phyloP scores from a whole-genome alignment of 1,140 invertebrate genomes.

The Drosophila bocqueti region DNA sequence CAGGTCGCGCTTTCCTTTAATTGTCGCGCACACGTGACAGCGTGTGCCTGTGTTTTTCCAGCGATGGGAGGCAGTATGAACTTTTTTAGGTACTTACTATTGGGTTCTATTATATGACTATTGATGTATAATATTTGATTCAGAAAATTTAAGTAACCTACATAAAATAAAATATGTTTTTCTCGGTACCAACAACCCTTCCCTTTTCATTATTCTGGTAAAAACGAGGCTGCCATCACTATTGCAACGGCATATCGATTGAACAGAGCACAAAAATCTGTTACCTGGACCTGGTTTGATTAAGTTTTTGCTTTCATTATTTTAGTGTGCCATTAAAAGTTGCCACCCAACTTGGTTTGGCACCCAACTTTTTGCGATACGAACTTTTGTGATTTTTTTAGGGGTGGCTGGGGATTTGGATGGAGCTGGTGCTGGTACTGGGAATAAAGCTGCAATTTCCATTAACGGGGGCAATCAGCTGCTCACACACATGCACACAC shows the following conservation, averaged over 20 bases:
- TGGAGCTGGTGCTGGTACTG: not conserved
- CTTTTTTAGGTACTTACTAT: not conserved
- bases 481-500: constrained; percentile 19
- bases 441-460: constrained; percentile 18
- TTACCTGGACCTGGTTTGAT: constrained; percentile 36
- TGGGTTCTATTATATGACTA: not conserved
- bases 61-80: not conserved
- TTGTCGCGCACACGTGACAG: constrained; percentile 18
- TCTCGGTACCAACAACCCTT: not conserved
- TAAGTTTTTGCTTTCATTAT: constrained; percentile 45
- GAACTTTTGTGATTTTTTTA: constrained; percentile 31
- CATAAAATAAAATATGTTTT: not conserved
- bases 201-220: not conserved
- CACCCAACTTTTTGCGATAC: constrained; percentile 23
- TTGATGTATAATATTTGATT: not conserved
- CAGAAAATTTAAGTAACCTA: too few relatives aligned
- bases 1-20: constrained; percentile 29
- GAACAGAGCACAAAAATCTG: constrained; percentile 6
- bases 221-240: not conserved
- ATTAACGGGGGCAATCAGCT: constrained; percentile 45
- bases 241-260: constrained; percentile 20
- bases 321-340: constrained; percentile 48
- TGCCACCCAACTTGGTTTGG: constrained; percentile 20
- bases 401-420: not conserved
- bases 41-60: not conserved